Evolutionary conservation across 2,888 invertebrate species (phyloP).

Genomic region (Neelides folsomi): DNA sequence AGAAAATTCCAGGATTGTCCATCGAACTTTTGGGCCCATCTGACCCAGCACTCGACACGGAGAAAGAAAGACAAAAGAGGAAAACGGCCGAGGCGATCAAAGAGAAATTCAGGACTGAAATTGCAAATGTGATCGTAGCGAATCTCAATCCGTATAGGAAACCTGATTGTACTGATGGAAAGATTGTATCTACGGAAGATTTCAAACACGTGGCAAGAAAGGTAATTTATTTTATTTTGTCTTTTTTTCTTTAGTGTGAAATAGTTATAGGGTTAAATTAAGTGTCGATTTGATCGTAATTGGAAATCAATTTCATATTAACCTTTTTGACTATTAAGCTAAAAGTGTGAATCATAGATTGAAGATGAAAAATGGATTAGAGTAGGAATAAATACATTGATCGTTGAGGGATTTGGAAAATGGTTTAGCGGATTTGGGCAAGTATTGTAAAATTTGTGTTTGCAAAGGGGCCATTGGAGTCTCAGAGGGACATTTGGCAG

Average conservation of each 20-base stretch:
- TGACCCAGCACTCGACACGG: slow-evolving; percentile 3
- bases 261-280: background rate
- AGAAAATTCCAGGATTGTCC: no score
- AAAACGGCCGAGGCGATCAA: slow-evolving; percentile 56
- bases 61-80: slow-evolving; percentile 34
- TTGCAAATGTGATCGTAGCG: slow-evolving; percentile 61
- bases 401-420: no score
- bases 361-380: no score
- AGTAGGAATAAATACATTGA: no score
- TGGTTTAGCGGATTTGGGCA: no score
- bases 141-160: slow-evolving; percentile 79
- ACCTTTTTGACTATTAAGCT: no score
- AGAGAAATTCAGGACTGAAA: slow-evolving; percentile 66
- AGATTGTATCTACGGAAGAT: slow-evolving; percentile 78
- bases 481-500: no score
- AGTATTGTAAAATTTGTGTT: no score
- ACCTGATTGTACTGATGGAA: slow-evolving; percentile 65
- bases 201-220: slow-evolving; percentile 89
- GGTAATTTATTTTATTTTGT: slow-evolving; percentile 42
- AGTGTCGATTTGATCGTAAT: background rate
- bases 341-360: no score
- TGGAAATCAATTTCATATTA: no score
- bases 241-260: slow-evolving; percentile 12
- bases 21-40: slow-evolving; percentile 7
- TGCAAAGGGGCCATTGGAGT: no score